Evolutionary conservation across 2,888 invertebrate genomes (phyloP).

Genomic region (Coenonympha glycerion): DNA sequence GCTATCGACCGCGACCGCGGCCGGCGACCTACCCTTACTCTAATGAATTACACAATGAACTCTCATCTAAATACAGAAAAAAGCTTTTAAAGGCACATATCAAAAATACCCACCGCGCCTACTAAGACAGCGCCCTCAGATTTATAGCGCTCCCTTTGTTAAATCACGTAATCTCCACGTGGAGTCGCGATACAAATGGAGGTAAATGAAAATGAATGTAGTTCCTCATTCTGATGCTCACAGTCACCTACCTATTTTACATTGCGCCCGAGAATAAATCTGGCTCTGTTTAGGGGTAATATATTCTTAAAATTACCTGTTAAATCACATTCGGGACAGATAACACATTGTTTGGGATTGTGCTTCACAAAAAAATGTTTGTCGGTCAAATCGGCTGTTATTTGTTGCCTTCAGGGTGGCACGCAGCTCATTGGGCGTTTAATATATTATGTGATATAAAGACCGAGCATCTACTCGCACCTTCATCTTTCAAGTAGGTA

Average conservation of each 20-base stretch:
- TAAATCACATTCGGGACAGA: conserved; percentile 74
- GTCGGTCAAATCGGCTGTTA: conserved; percentile 57
- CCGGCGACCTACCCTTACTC: conserved; percentile 65
- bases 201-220: conserved; percentile 76
- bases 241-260: conserved; percentile 71
- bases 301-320: conserved; percentile 73
- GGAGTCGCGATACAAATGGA: conserved; percentile 73
- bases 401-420: conserved; percentile 71
- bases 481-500: conserved; percentile 9
- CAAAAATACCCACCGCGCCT: conserved; percentile 76
- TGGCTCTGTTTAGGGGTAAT: conserved; percentile 65
- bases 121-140: conserved; percentile 73
- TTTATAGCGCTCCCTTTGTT: conserved; percentile 74
- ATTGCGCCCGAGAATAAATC: conserved; percentile 65
- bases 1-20: conserved; percentile 68
- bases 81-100: conserved; percentile 77
- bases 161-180: conserved; percentile 76
- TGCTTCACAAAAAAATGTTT: conserved; percentile 63
- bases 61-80: conserved; percentile 77
- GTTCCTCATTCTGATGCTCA: conserved; percentile 70
- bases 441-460: conserved; percentile 51
- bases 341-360: conserved; percentile 68
- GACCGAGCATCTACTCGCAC: conserved; percentile 33
- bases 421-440: conserved; percentile 54
- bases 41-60: conserved; percentile 77